These are phyloP conservation scores for Channa argus DNA, from an alignment of 2,113 vertebrate genomes.

Conservation along the genomic window DNA sequence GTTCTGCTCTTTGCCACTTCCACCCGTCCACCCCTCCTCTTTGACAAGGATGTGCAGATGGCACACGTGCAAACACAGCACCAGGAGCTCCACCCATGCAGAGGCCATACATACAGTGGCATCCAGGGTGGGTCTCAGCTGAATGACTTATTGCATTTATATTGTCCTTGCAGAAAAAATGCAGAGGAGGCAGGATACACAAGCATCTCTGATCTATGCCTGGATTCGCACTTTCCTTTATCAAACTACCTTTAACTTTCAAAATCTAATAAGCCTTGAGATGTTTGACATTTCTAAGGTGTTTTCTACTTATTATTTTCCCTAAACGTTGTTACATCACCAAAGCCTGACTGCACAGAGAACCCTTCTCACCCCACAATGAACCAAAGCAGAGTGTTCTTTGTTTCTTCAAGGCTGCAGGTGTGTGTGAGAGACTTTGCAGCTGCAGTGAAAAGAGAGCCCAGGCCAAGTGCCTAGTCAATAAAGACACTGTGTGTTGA, in stretches of 20 bases:
- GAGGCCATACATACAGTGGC: background rate
- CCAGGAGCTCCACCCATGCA: background rate
- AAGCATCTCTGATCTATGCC: conserved; percentile 36
- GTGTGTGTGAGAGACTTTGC: conserved; percentile 64
- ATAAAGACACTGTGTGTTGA: conserved; percentile 75
- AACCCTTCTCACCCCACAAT: conserved; percentile 20
- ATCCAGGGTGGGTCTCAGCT: background rate
- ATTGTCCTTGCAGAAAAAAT: conserved; percentile 3
- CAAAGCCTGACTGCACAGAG: conserved; percentile 7
- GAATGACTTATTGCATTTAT: conserved; percentile 17
- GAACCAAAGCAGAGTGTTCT: conserved; percentile 35
- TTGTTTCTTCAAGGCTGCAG: conserved; percentile 62
- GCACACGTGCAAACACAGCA: background rate
- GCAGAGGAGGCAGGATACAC: background rate
- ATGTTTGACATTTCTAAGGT: conserved; percentile 15
- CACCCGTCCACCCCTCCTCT: background rate
- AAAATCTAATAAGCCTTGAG: conserved; percentile 29
- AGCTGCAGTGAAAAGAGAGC: conserved; percentile 67
- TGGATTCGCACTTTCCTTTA: conserved; percentile 26
- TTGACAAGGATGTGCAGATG: background rate
- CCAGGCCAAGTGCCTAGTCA: conserved; percentile 62
- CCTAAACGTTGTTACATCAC: conserved; percentile 15
- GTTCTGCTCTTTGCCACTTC: background rate
- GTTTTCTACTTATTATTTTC: background rate
- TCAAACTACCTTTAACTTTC: too few relatives aligned